Percentiles rank a stretch among this genome's conserved stretches.
Conservation (phyloP, 2,797 vertebrate species). For the Gallinago stenura region DNA sequence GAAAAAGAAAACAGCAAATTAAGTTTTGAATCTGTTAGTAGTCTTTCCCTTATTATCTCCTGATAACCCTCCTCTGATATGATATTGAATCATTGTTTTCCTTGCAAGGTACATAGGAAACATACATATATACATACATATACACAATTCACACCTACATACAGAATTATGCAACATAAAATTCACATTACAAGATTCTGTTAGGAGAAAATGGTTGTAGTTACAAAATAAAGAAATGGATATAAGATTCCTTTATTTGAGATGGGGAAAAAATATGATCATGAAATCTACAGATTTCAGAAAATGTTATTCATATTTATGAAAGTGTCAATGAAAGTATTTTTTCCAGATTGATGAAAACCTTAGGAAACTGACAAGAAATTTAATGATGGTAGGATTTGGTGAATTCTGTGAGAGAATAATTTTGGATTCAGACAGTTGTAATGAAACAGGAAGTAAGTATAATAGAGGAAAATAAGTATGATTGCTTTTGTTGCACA, state of each 20-base stretch:
- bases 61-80: not conserved
- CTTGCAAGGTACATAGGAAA: not conserved
- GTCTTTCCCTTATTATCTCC: not conserved
- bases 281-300: not conserved
- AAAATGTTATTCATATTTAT: not conserved
- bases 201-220: not conserved
- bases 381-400: not conserved
- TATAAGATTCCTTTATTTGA: not conserved
- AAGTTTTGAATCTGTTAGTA: not conserved
- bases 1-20: not conserved
- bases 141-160: not conserved
- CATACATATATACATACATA: not conserved
- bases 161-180: not conserved
- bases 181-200: not conserved
- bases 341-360: not conserved
- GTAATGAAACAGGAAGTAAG: not conserved
- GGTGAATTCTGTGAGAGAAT: not conserved
- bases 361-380: not conserved
- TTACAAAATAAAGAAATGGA: not conserved
- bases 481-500: not conserved
- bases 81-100: not conserved
- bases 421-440: not conserved
- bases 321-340: not conserved
- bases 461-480: not conserved
- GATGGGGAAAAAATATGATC: not conserved